Percentiles rank a stretch among this genome's conserved stretches.
These are phyloP conservation scores for Mungos mungo DNA, from an alignment of 2,113 vertebrate genomes.

Conservation along the genomic window DNA sequence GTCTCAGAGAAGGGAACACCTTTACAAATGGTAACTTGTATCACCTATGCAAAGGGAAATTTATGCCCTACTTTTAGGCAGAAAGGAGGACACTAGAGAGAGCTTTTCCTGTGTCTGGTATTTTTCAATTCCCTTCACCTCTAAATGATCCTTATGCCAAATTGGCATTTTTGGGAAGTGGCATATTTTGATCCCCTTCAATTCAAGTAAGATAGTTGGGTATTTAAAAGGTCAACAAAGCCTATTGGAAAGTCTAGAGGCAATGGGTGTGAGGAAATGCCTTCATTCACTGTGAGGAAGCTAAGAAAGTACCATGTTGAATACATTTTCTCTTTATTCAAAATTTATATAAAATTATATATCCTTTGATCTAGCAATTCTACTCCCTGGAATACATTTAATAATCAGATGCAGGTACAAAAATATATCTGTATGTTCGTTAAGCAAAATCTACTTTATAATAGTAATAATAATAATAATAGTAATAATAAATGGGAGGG, in stretches of 20 bases:
- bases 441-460: background rate
- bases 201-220: background rate
- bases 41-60: background rate
- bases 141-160: background rate
- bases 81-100: background rate
- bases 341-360: conserved; percentile 6
- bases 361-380: background rate
- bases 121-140: background rate
- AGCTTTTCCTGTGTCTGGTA: background rate
- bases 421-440: background rate
- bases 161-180: background rate
- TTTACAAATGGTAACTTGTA: background rate
- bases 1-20: background rate
- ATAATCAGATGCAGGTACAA: background rate
- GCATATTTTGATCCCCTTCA: background rate
- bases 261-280: background rate
- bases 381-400: background rate
- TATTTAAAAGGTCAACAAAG: background rate
- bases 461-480: background rate
- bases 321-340: background rate
- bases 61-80: background rate
- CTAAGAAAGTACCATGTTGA: background rate
- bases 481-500: background rate
- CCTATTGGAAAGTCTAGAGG: background rate
- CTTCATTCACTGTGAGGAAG: background rate